Percentiles rank a stretch among this genome's conserved stretches.
phyloP scores from a whole-genome alignment of 1,140 invertebrate genomes.

The Augochlora pura region DNA sequence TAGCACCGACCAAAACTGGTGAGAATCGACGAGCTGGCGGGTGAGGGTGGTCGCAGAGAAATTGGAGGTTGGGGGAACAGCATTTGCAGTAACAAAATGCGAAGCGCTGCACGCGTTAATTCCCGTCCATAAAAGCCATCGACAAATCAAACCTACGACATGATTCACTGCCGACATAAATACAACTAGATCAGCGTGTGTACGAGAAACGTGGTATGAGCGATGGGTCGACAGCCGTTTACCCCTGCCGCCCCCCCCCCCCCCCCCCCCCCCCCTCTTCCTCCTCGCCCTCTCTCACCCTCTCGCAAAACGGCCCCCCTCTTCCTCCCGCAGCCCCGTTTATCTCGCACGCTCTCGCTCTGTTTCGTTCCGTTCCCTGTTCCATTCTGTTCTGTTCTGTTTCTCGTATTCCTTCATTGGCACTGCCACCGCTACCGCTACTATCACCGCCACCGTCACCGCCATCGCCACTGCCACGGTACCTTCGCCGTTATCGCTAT shows the following conservation, averaged over 20 bases:
- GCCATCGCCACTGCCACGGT: neutral
- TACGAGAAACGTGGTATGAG: constrained; percentile 74
- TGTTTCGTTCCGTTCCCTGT: too few relatives aligned
- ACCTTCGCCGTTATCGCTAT: neutral
- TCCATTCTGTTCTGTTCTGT: neutral
- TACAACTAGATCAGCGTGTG: constrained; percentile 80
- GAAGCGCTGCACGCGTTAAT: constrained; percentile 77
- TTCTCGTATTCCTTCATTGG: constrained; percentile 40
- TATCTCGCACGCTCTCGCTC: too few relatives aligned
- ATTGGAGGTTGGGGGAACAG: constrained; percentile 52
- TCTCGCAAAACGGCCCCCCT: too few relatives aligned
- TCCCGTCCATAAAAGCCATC: constrained; percentile 80
- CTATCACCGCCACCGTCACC: neutral
- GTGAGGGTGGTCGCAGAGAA: constrained; percentile 6
- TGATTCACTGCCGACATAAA: constrained; percentile 80
- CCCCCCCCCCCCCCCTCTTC: too few relatives aligned
- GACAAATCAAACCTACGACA: constrained; percentile 79
- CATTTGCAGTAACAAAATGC: constrained; percentile 79
- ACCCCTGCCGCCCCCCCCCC: constrained; percentile 28
- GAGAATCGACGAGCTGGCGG: constrained; percentile 23
- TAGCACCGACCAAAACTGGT: constrained; percentile 63
- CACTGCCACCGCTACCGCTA: neutral
- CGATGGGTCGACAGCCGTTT: constrained; percentile 74
- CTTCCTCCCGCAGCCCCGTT: too few relatives aligned
- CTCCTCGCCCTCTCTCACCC: too few relatives aligned